Evolutionary conservation across 2,113 vertebrate species (phyloP).

Genomic region (Dendropsophus ebraccatus): DNA sequence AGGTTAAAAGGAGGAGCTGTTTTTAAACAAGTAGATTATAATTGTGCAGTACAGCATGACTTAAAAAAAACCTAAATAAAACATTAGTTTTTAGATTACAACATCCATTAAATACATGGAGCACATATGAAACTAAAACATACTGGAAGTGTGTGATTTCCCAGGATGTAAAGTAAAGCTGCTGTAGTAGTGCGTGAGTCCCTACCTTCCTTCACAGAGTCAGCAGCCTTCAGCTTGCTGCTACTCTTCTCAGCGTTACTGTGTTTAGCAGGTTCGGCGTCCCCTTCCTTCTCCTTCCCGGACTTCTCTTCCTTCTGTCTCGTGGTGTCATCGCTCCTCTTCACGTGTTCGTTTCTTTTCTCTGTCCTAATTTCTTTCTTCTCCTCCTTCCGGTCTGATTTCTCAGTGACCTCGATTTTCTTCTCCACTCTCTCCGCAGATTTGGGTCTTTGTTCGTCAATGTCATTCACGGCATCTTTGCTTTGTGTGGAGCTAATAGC

Average conservation of each 20-base stretch:
- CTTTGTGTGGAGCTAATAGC: slow-evolving; percentile 59
- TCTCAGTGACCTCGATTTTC: slow-evolving; percentile 73
- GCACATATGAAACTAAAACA: neutral
- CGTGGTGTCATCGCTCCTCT: slow-evolving; percentile 67
- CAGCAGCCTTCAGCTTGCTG: slow-evolving; percentile 79
- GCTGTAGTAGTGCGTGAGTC: neutral
- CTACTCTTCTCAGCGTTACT: slow-evolving; percentile 74
- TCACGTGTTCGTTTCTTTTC: slow-evolving; percentile 72
- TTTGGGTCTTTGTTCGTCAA: slow-evolving; percentile 74
- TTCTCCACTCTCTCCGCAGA: slow-evolving; percentile 72
- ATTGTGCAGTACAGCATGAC: no score
- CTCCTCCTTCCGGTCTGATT: slow-evolving; percentile 76
- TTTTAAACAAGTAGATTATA: no score
- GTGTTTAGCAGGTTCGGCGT: slow-evolving; percentile 65
- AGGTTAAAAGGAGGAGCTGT: neutral
- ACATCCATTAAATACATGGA: neutral
- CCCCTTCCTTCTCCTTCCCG: slow-evolving; percentile 67
- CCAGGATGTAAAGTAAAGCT: neutral
- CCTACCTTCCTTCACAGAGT: slow-evolving; percentile 89
- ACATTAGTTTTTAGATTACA: no score
- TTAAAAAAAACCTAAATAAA: no score
- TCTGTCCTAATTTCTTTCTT: slow-evolving; percentile 76
- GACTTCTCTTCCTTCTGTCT: slow-evolving; percentile 66
- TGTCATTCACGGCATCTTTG: slow-evolving; percentile 74
- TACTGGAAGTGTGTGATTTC: neutral